Evolutionary conservation across 1,140 invertebrate species (phyloP).

Genomic region (Cydia amplana): DNA sequence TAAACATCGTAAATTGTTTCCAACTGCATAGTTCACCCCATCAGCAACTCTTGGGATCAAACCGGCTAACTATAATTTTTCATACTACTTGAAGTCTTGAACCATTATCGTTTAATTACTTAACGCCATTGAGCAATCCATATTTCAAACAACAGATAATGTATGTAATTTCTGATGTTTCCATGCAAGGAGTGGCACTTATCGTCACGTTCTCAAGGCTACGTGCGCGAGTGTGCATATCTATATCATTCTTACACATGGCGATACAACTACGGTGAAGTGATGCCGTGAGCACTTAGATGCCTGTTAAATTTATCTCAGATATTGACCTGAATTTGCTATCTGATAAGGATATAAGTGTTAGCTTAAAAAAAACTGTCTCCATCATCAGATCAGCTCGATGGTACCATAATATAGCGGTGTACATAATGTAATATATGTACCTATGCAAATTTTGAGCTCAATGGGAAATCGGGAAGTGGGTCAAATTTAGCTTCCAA

Average conservation of each 20-base stretch:
- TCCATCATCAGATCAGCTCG: too few species aligned
- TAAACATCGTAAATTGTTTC: background rate
- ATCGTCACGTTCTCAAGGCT: constrained; percentile 47
- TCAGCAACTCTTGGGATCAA: background rate
- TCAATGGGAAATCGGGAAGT: too few species aligned
- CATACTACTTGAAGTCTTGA: too few species aligned
- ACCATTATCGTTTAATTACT: constrained; percentile 1
- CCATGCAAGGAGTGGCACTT: constrained; percentile 41
- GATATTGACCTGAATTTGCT: constrained; percentile 70
- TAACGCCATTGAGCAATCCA: constrained; percentile 26
- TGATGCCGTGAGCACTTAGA: constrained; percentile 43
- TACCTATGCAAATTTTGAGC: too few species aligned
- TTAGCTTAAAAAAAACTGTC: background rate
- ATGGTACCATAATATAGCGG: too few species aligned
- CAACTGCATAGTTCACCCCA: background rate
- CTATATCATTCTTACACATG: constrained; percentile 35
- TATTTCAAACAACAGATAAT: constrained; percentile 17
- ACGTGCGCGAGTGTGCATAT: constrained; percentile 29
- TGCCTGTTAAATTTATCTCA: constrained; percentile 59
- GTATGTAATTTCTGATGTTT: constrained; percentile 25
- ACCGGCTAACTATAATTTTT: background rate
- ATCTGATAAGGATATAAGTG: constrained; percentile 5
- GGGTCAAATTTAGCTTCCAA: too few species aligned
- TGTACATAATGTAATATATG: too few species aligned
- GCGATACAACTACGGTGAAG: constrained; percentile 33